A percentile compares a stretch with the other conserved stretches of the same genome.
phyloP scores from a whole-genome alignment of 2,113 vertebrate species.

The Nothocercus julius region DNA sequence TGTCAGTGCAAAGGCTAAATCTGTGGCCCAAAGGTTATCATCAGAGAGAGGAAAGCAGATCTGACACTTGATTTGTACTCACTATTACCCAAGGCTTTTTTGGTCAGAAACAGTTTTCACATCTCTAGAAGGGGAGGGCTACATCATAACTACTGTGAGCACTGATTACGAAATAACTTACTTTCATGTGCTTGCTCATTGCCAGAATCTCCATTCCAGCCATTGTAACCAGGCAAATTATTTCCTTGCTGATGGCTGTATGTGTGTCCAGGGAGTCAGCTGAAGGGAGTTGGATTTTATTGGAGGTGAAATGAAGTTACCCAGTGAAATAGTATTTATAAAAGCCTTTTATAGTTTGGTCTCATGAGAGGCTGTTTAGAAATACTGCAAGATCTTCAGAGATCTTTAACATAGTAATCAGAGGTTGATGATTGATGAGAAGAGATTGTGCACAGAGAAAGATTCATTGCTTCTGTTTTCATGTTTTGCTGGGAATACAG shows the following conservation, averaged over 20 bases:
- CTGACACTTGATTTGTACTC: not conserved
- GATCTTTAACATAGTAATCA: constrained; percentile 1
- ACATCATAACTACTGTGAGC: not conserved
- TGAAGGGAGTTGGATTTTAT: not conserved
- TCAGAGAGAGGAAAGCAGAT: not conserved
- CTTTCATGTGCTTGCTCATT: not conserved
- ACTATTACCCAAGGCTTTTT: not conserved
- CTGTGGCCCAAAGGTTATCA: not conserved
- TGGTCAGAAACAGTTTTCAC: not conserved
- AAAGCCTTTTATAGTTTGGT: not conserved
- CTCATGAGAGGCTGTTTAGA: not conserved
- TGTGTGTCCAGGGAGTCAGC: not conserved
- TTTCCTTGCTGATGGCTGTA: not conserved
- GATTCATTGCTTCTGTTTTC: not conserved
- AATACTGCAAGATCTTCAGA: not conserved
- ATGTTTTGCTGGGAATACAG: not conserved
- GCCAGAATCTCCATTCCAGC: not conserved
- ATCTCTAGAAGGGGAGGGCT: not conserved
- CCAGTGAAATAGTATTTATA: not conserved
- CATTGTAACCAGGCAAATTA: not conserved
- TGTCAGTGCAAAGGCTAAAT: not conserved
- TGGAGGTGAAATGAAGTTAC: not conserved
- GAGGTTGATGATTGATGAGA: not conserved
- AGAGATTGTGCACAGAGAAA: not conserved
- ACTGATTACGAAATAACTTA: not conserved